Evolutionary conservation across 2,888 invertebrate genomes (phyloP).

Genomic region (Lordiphosa fenestrarum): DNA sequence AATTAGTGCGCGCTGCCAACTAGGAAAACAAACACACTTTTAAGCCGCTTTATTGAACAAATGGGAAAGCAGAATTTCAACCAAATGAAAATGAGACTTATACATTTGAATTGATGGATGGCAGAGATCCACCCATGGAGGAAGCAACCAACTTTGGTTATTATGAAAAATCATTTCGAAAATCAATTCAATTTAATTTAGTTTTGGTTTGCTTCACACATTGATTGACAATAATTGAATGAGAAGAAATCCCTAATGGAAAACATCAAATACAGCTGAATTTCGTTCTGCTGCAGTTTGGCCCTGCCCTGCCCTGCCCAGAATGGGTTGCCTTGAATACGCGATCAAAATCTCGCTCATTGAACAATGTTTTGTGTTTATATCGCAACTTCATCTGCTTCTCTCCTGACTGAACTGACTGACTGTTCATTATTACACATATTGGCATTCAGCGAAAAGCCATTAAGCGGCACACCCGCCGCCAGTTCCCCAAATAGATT

Average conservation of each 20-base stretch:
- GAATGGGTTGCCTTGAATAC: not conserved
- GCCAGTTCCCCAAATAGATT: constrained; percentile 51
- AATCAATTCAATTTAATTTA: too few relatives aligned
- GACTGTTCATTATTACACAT: constrained; percentile 15
- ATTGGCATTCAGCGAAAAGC: constrained; percentile 47
- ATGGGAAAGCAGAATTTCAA: constrained; percentile 17
- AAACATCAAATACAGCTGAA: too few relatives aligned
- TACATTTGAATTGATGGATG: constrained; percentile 7
- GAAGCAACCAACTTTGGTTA: too few relatives aligned
- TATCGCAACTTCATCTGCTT: constrained; percentile 22
- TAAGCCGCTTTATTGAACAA: constrained; percentile 47
- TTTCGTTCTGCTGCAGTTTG: too few relatives aligned
- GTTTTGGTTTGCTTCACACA: too few relatives aligned
- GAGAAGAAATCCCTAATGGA: too few relatives aligned
- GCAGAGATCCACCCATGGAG: too few relatives aligned
- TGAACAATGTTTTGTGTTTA: constrained; percentile 16
- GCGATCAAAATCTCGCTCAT: not conserved
- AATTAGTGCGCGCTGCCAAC: constrained; percentile 49
- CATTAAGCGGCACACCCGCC: constrained; percentile 67
- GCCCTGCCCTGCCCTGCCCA: constrained; percentile 2
- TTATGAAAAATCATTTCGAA: too few relatives aligned
- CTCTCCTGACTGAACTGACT: not conserved
- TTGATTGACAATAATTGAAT: too few relatives aligned
- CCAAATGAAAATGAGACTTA: constrained; percentile 15
- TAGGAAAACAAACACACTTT: constrained; percentile 34